A percentile compares a stretch with the other conserved stretches of the same genome.
These are phyloP conservation scores for Acleris sparsana DNA, from an alignment of 2,888 invertebrate genomes.

Conservation along the genomic window DNA sequence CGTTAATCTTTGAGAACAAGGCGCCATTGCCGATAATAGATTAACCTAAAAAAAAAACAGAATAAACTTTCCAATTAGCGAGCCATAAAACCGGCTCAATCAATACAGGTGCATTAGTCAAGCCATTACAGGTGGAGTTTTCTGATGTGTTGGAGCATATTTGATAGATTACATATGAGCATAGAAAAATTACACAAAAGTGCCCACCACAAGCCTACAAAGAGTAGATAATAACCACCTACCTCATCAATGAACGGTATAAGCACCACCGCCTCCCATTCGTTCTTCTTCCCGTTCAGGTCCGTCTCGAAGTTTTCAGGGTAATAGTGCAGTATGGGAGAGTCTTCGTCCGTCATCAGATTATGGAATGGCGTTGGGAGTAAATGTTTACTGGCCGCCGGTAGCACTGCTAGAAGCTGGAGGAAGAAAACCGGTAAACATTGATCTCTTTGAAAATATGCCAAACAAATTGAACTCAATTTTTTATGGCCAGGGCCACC, in stretches of 20 bases:
- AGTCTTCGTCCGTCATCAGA: conserved; percentile 90
- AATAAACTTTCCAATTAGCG: neutral
- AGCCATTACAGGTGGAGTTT: too few species aligned
- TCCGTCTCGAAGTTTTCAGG: conserved; percentile 96
- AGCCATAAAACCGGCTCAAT: too few species aligned
- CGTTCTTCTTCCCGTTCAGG: conserved; percentile 97
- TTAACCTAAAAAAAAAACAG: conserved; percentile 70
- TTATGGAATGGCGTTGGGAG: conserved; percentile 90
- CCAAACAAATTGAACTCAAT: neutral
- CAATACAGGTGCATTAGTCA: too few species aligned
- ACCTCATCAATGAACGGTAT: conserved; percentile 97
- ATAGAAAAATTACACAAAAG: too few species aligned
- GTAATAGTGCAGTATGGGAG: conserved; percentile 95
- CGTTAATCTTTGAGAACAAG: conserved; percentile 86
- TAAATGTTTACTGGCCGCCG: conserved; percentile 91
- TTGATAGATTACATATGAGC: too few species aligned
- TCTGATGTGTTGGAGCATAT: too few species aligned
- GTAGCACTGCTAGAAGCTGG: conserved; percentile 92
- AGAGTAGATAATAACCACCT: too few species aligned
- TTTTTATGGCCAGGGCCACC: neutral
- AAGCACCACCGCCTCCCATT: conserved; percentile 98
- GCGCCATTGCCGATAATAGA: conserved; percentile 90
- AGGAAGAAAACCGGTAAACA: conserved; percentile 37
- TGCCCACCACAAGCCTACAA: too few species aligned
- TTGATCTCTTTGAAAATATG: too few species aligned